Conservation (phyloP, 2,888 invertebrate species). For the Nephrotoma appendiculata region DNA sequence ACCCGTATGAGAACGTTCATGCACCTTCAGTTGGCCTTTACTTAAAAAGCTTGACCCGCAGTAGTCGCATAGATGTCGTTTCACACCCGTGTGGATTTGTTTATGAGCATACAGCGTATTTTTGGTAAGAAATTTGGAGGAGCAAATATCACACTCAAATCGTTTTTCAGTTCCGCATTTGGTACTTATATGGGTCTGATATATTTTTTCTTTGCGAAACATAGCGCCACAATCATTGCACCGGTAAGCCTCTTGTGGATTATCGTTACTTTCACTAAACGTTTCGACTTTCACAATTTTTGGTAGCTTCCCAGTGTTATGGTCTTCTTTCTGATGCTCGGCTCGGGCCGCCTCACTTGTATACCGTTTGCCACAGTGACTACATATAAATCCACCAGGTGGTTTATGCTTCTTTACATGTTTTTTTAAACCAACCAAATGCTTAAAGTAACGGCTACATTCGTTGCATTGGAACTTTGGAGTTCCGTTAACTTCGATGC, state of each 20-base stretch:
- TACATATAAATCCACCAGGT: conserved; percentile 30
- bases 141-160: conserved; percentile 28
- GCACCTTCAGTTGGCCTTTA: conserved; percentile 22
- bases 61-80: conserved; percentile 24
- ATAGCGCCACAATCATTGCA: conserved; percentile 33
- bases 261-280: neutral
- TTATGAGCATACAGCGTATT: conserved; percentile 23
- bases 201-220: conserved; percentile 26
- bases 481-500: neutral
- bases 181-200: conserved; percentile 22
- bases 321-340: neutral
- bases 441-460: conserved; percentile 10
- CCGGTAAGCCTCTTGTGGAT: conserved; percentile 20
- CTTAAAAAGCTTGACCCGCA: conserved; percentile 25
- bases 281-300: conserved; percentile 11
- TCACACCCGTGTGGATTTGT: conserved; percentile 22
- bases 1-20: conserved; percentile 24
- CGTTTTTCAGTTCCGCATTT: conserved; percentile 33
- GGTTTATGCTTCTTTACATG: conserved; percentile 30
- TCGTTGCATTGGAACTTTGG: neutral
- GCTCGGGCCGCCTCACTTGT: conserved; percentile 10
- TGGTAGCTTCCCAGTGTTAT: conserved; percentile 17
- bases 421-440: conserved; percentile 25
- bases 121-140: conserved; percentile 21
- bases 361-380: conserved; percentile 25